phyloP scores from a whole-genome alignment of 2,113 vertebrate species.

The Psittacula cyanocephala region DNA sequence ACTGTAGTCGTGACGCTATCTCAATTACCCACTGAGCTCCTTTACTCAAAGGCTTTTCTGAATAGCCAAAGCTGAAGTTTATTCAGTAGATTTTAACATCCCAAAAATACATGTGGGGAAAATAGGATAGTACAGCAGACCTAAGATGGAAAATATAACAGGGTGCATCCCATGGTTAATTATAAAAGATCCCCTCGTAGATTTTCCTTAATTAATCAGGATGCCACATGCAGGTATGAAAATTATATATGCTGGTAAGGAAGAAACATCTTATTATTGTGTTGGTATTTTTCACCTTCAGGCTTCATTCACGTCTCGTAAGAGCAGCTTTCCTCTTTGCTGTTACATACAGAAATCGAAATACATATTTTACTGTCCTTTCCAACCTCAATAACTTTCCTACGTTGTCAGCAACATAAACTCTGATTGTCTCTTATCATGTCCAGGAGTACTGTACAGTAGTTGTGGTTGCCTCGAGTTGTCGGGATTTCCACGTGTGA shows the following conservation, averaged over 20 bases:
- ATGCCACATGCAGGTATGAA: background rate
- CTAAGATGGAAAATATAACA: background rate
- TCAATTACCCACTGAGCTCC: background rate
- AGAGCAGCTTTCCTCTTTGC: background rate
- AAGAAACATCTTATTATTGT: background rate
- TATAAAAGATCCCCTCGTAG: background rate
- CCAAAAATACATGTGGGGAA: background rate
- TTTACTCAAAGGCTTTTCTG: background rate
- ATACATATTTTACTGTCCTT: background rate
- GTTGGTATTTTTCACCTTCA: background rate
- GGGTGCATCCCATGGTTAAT: background rate
- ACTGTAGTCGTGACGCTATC: background rate
- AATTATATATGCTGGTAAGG: background rate
- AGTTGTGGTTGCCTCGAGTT: background rate
- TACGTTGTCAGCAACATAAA: background rate
- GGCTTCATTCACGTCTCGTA: background rate
- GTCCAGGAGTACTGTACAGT: background rate
- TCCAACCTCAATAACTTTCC: background rate
- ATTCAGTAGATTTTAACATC: background rate
- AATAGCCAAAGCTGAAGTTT: background rate
- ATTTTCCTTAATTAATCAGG: conserved; percentile 5
- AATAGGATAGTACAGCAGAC: background rate
- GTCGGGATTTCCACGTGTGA: background rate
- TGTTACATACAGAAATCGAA: background rate
- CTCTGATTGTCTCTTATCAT: background rate